These are phyloP conservation scores for Trachymyrmex cornetzi DNA, from an alignment of 1,140 invertebrate species.

Conservation along the genomic window DNA sequence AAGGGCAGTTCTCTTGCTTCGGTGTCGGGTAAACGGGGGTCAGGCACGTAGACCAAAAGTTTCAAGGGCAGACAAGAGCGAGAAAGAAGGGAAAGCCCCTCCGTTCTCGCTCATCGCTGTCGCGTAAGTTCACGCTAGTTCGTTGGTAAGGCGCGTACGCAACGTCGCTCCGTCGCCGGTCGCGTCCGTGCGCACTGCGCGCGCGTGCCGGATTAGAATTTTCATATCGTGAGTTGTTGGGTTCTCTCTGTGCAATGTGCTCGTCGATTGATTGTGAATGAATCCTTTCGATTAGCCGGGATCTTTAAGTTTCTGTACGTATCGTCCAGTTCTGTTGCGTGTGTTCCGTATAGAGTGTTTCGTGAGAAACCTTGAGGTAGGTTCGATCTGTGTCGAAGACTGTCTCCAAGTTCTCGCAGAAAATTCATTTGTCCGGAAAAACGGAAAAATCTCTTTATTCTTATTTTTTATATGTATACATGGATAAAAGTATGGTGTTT, in stretches of 20 bases:
- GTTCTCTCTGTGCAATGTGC: neutral
- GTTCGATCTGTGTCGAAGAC: neutral
- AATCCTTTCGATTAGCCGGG: neutral
- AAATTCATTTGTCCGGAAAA: neutral
- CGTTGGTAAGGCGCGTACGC: too few species aligned
- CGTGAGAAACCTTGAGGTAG: slow-evolving; percentile 22
- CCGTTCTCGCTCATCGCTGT: slow-evolving; percentile 40
- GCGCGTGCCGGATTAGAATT: neutral
- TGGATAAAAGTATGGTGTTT: neutral
- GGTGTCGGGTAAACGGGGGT: slow-evolving; percentile 71
- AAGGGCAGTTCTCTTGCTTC: slow-evolving; percentile 70
- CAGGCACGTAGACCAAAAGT: slow-evolving; percentile 75
- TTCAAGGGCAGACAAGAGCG: slow-evolving; percentile 72
- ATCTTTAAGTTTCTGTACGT: neutral
- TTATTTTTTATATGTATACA: neutral
- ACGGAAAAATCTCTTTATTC: neutral
- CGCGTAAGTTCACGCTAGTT: slow-evolving; percentile 40
- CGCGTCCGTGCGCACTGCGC: neutral
- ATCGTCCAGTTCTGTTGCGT: neutral
- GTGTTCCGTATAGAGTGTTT: neutral
- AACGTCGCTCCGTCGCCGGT: neutral
- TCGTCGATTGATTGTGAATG: neutral
- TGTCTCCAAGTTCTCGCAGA: neutral
- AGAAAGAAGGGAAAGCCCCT: slow-evolving; percentile 29
- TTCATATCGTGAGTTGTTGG: neutral